These are phyloP conservation scores for Sinonovacula constricta DNA, from an alignment of 1,140 invertebrate genomes.

Conservation along the genomic window DNA sequence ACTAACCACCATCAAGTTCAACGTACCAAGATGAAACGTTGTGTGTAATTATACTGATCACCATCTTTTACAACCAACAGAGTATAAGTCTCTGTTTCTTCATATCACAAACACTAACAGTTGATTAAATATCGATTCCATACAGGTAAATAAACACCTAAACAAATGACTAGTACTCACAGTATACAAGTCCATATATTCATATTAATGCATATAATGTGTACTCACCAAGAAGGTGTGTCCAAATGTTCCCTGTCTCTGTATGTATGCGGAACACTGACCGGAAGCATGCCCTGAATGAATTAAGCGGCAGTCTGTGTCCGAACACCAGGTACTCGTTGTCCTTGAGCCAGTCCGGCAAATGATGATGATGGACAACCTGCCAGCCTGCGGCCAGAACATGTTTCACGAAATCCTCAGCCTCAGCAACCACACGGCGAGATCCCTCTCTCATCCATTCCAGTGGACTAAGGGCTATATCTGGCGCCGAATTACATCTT, in stretches of 20 bases:
- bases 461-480: background rate
- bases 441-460: slow-evolving; percentile 44
- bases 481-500: background rate
- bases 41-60: too few relatives aligned
- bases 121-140: too few relatives aligned
- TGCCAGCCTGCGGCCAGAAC: slow-evolving; percentile 87
- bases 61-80: too few relatives aligned
- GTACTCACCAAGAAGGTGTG: slow-evolving; percentile 89
- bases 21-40: too few relatives aligned
- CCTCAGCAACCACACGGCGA: slow-evolving; percentile 89
- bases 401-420: slow-evolving; percentile 95
- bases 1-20: too few relatives aligned
- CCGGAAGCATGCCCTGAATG: slow-evolving; percentile 97
- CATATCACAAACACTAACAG: too few relatives aligned
- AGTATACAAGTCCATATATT: too few relatives aligned
- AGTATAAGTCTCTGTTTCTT: too few relatives aligned
- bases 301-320: slow-evolving; percentile 96
- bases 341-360: slow-evolving; percentile 97
- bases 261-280: slow-evolving; percentile 94
- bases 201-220: too few relatives aligned
- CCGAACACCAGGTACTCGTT: slow-evolving; percentile 98
- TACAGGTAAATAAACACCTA: too few relatives aligned
- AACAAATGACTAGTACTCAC: too few relatives aligned
- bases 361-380: slow-evolving; percentile 77
- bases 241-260: slow-evolving; percentile 99